A percentile compares a stretch with the other conserved stretches of the same genome.
These are phyloP conservation scores for Deilephila elpenor DNA, from an alignment of 2,888 invertebrate genomes.

Conservation along the genomic window DNA sequence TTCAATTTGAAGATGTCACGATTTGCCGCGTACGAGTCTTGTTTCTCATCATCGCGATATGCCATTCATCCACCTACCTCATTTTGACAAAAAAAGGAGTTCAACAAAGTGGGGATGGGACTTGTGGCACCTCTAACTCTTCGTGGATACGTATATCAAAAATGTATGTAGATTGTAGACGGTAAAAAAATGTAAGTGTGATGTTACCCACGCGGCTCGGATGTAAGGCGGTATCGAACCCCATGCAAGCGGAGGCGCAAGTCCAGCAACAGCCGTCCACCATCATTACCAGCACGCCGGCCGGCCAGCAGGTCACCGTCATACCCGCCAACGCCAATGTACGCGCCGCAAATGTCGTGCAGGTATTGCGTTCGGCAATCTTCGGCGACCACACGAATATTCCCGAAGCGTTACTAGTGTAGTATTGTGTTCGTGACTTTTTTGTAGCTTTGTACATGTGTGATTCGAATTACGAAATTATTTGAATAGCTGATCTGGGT, in stretches of 20 bases:
- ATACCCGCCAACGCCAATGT: slow-evolving; percentile 87
- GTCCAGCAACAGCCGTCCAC: slow-evolving; percentile 76
- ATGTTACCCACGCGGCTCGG: slow-evolving; percentile 37
- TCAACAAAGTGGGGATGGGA: too few relatives aligned
- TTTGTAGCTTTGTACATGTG: background rate
- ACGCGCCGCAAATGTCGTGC: slow-evolving; percentile 67
- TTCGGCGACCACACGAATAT: slow-evolving; percentile 49
- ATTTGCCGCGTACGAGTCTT: too few relatives aligned
- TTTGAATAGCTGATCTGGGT: background rate
- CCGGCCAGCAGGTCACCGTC: slow-evolving; percentile 93
- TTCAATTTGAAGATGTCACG: too few relatives aligned
- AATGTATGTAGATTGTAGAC: background rate
- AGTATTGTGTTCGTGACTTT: slow-evolving; percentile 38
- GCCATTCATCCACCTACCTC: too few relatives aligned
- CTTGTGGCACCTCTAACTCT: too few relatives aligned
- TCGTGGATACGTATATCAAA: too few relatives aligned
- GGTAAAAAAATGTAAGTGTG: background rate
- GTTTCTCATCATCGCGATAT: too few relatives aligned
- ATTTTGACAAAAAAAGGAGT: too few relatives aligned
- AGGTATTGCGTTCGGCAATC: slow-evolving; percentile 64
- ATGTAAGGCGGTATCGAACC: slow-evolving; percentile 74
- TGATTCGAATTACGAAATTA: too few relatives aligned
- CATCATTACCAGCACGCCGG: slow-evolving; percentile 89
- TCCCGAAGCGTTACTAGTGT: slow-evolving; percentile 44
- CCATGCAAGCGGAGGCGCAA: slow-evolving; percentile 71